Base-by-base conservation (phyloP, 2,888 invertebrate genomes). In the Meliscaeva auricollis region DNA sequence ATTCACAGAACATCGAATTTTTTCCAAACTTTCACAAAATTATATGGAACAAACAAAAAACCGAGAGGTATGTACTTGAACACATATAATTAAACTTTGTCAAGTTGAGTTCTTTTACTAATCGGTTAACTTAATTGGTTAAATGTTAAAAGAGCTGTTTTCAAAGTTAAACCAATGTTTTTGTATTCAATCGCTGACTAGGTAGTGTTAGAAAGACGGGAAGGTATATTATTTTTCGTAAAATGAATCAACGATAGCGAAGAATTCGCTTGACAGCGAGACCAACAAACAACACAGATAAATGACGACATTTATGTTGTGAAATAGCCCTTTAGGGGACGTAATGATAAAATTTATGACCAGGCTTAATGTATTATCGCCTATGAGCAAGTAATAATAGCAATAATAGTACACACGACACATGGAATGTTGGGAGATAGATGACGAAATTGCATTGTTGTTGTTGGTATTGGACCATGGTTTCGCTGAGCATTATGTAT, bases 371-470 rank as follows among this genome's bases (percentile, higher is more conserved):
- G 75, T 84, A 84, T 80, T 84, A 83, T 80, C 84, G 84, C 84
- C 84, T 80, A 80, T 84, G 72, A 84, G 75, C 80, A 84, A 80
- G 80, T 80, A 84, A 80, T 84, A 84, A 84, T 84, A 84, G 22
- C 26, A 62, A 84, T 84, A 75, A 76, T 80, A 76, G 75, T 80
- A 80, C 52, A 76, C 80, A 80, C 75, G 32, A 68, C 79, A 84
- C 72, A 84, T 60, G 84, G 70, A 74, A 84, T 84, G 79, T 66
- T 72, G 74, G 64, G 64, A 75, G 79, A 84, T 79, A 64, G 62
- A 79, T 48, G 74, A 58, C 32, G 17, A 15, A 46, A 22, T 38
- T 54, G 54, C n/a, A 69, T 44, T 74, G 73, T 56, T 56, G 35
- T 38, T 20, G 3, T 22, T 20, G 15, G 15, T 26, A 48, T 30